phyloP scores from a whole-genome alignment of 2,888 invertebrate species.

The Buathra laborator region DNA sequence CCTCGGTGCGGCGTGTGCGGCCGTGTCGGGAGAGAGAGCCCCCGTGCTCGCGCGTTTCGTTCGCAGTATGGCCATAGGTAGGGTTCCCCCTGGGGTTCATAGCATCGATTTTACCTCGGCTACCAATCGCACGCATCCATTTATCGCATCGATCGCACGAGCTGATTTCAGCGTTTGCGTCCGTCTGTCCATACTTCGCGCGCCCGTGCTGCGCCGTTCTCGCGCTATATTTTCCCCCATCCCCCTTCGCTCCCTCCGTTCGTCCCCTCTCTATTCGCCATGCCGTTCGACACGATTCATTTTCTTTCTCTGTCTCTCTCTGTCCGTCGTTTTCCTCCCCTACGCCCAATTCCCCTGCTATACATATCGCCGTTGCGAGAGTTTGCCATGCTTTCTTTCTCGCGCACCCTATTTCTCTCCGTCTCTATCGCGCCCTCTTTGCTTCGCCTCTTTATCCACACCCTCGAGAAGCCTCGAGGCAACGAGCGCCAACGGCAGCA shows the following conservation, averaged over 20 bases:
- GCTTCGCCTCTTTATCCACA: constrained; percentile 36
- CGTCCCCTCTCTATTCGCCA: background rate
- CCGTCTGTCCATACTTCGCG: constrained; percentile 60
- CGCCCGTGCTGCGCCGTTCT: constrained; percentile 45
- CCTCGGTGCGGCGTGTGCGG: constrained; percentile 83
- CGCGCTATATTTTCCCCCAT: constrained; percentile 49
- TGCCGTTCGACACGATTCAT: constrained; percentile 53
- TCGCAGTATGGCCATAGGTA: constrained; percentile 74
- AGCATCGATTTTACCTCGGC: constrained; percentile 84
- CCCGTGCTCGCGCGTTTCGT: constrained; percentile 58
- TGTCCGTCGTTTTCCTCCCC: constrained; percentile 7
- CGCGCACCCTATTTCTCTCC: background rate
- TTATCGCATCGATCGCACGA: constrained; percentile 91
- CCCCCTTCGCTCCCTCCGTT: background rate
- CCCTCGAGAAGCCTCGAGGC: constrained; percentile 35
- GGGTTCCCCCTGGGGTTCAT: constrained; percentile 75
- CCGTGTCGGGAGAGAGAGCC: constrained; percentile 70
- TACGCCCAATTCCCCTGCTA: background rate
- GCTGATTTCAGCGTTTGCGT: constrained; percentile 84
- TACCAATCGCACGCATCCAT: constrained; percentile 91
- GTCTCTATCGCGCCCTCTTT: constrained; percentile 18
- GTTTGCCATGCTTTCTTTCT: constrained; percentile 10
- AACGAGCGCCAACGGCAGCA: constrained; percentile 13
- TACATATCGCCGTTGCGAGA: constrained; percentile 27
- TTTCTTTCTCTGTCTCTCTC: constrained; percentile 27